Percentiles rank a stretch among this genome's conserved stretches.
These are phyloP conservation scores for Carcharodon carcharias DNA, from an alignment of 2,797 vertebrate genomes.

Conservation along the genomic window DNA sequence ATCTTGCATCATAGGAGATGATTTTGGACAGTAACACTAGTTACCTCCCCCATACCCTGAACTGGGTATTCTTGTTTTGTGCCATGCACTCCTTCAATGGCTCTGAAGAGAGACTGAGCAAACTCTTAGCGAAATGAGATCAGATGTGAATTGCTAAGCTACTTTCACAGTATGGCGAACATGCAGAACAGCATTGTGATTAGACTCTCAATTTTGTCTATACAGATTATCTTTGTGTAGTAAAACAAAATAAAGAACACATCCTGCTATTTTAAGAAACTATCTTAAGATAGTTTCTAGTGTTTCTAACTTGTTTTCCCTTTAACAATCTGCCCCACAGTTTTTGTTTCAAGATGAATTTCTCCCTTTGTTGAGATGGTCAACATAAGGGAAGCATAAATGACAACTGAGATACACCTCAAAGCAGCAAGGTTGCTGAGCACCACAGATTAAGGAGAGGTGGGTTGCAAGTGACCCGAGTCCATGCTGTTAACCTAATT, in stretches of 20 bases:
- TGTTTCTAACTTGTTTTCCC: neutral
- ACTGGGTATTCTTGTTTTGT: neutral
- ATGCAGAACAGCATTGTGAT: neutral
- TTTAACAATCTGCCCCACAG: neutral
- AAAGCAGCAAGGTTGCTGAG: neutral
- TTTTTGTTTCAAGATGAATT: neutral
- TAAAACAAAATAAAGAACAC: neutral
- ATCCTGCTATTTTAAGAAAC: neutral
- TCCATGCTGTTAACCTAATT: neutral
- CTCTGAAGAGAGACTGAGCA: neutral
- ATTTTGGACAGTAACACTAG: neutral
- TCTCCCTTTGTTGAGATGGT: neutral
- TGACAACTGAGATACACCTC: neutral
- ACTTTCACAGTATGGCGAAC: neutral
- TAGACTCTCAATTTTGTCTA: neutral
- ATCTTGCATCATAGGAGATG: neutral
- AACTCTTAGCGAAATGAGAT: neutral
- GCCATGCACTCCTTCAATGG: neutral
- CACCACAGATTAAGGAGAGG: neutral
- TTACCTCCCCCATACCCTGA: neutral
- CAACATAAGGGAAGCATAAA: neutral
- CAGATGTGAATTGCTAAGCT: neutral
- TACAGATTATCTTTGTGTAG: no score
- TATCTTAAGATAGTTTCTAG: neutral
- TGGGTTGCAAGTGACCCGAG: neutral